These are phyloP conservation scores for Acanthosepion pharaonis DNA, from an alignment of 2,888 invertebrate genomes.

Conservation along the genomic window DNA sequence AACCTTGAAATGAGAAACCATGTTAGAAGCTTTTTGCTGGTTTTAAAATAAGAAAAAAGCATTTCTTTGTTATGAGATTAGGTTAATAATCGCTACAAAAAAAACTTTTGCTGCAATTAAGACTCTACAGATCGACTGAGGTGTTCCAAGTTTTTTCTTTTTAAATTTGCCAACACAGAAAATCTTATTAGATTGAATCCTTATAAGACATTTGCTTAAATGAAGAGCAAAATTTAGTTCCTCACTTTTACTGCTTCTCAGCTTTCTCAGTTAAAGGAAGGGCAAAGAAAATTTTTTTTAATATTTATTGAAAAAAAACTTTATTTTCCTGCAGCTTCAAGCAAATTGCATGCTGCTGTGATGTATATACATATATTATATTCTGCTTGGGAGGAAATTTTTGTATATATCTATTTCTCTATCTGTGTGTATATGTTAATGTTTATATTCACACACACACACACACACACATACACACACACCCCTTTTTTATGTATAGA, in stretches of 20 bases:
- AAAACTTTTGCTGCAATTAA: neutral
- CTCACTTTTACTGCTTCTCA: neutral
- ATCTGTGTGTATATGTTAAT: neutral
- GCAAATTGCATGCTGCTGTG: conserved; percentile 12
- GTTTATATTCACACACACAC: conserved; percentile 3
- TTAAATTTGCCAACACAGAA: neutral
- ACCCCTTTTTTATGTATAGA: neutral
- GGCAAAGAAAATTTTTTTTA: neutral
- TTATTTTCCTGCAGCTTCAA: neutral
- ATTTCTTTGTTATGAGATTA: neutral
- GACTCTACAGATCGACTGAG: neutral
- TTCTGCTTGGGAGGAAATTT: neutral
- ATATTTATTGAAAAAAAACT: neutral
- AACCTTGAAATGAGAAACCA: neutral
- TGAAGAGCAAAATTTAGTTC: neutral
- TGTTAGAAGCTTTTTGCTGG: neutral
- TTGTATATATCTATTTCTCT: neutral
- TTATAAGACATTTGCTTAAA: neutral
- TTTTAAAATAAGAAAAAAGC: neutral
- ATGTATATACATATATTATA: neutral
- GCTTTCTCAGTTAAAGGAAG: conserved; percentile 6
- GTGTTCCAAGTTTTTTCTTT: neutral
- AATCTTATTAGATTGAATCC: neutral
- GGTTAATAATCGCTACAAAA: neutral
- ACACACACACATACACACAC: neutral